Evolutionary conservation across 1,140 invertebrate species (phyloP), one percentile per base, ranked within the genome.

Genomic region (Bradysia coprophila): DNA sequence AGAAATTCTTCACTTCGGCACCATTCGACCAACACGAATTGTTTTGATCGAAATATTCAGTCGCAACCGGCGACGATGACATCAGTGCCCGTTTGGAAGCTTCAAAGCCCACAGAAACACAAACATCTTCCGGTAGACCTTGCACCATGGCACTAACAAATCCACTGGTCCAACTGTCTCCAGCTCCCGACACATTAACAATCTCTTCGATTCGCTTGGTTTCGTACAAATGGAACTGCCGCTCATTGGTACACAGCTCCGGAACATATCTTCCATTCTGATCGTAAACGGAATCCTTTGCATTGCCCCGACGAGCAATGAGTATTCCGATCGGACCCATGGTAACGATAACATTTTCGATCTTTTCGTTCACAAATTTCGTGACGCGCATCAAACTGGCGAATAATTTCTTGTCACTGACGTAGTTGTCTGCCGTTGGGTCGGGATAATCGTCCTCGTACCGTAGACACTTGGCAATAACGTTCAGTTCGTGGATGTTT

Each of bases 401-500:
- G 8, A 59, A 23, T 13, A 59, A 21, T 0, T 32, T 13, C 9
- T 50, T 54, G 1, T 47, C 45, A 18, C 0, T 49, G 45, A 19
- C 19, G 22, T 21, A 45, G 21, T 0, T 44, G 45, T 3, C 45
- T 59, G 13, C 49, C 50, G 4, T 45, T 44, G 28, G 47, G 32
- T 28, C 1, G 19, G 11, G 21, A 11, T 8, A 38, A 48, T 43
- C 9, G 45, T 43, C 23, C 46, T 13, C 13, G 36, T 36, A 22
- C 4, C 18, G n/a, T 5, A 66, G 43, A 48, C 44, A 49, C 23
- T 47, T 45, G 19, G 66, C 66, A 47, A 77, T 75, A 21, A 66
- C 57, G 46, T 59, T 55, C 16, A 85, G 56, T 65, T 87, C 83
- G 31, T 66, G 63, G 10, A 83, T 47, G 61, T 86, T 88, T 11